A percentile compares a stretch with the other conserved stretches of the same genome.
Evolutionary conservation across 2,797 vertebrate species (phyloP).

Genomic region (Brachyalestes nurse): DNA sequence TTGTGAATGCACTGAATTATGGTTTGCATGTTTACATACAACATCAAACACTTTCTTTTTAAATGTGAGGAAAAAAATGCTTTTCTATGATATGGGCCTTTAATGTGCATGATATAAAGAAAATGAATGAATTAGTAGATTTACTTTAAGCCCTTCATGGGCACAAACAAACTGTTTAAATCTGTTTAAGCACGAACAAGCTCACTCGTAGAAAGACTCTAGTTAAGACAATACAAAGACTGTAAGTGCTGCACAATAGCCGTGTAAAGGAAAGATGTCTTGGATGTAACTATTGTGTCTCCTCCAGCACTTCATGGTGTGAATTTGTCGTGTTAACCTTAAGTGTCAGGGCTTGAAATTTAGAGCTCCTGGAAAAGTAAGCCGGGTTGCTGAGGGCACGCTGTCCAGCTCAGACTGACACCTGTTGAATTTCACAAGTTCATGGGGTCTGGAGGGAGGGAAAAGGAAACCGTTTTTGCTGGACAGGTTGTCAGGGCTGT

Average conservation of each 20-base stretch:
- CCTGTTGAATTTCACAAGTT: conserved; percentile 49
- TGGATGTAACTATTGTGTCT: not conserved
- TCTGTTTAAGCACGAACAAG: not conserved
- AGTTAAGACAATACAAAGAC: not conserved
- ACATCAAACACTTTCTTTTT: no score
- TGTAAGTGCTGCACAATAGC: not conserved
- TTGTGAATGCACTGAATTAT: no score
- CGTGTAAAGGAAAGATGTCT: conserved; percentile 5
- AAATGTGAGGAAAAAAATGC: no score
- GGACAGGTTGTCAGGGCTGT: not conserved
- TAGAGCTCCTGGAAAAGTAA: conserved; percentile 14
- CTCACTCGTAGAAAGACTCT: not conserved
- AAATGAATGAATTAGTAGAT: not conserved
- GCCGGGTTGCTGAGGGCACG: conserved; percentile 4
- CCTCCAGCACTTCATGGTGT: conserved; percentile 1
- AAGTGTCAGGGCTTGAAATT: conserved; percentile 15
- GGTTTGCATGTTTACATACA: no score
- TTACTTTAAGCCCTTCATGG: not conserved
- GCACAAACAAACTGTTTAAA: not conserved
- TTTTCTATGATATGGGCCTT: no score
- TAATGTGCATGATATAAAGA: no score
- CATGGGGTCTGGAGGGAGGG: conserved; percentile 10
- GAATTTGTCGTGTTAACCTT: conserved; percentile 30
- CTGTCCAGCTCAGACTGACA: conserved; percentile 16
- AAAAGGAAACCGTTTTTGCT: no score